These are phyloP conservation scores for Xanthia togata DNA, from an alignment of 2,888 invertebrate genomes.

Conservation along the genomic window DNA sequence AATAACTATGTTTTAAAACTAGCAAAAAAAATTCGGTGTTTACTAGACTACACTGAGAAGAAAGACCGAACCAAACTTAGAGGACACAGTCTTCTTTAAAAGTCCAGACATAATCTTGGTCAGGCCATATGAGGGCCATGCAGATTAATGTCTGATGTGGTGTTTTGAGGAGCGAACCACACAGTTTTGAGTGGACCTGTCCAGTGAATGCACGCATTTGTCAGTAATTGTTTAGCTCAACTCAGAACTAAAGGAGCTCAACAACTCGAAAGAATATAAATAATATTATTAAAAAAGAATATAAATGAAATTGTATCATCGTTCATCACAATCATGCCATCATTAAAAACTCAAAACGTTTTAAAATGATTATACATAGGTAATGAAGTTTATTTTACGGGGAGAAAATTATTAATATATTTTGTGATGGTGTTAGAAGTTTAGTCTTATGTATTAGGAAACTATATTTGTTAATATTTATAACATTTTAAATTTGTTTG, in stretches of 20 bases:
- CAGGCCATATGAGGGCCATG: not conserved
- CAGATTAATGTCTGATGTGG: not conserved
- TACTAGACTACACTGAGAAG: not conserved
- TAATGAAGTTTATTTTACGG: not conserved
- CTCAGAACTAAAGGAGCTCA: not conserved
- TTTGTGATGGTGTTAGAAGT: not conserved
- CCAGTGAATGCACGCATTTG: not conserved
- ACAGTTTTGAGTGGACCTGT: no score
- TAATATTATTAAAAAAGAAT: not conserved
- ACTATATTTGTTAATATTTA: not conserved
- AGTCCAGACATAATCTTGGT: not conserved
- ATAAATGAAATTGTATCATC: not conserved
- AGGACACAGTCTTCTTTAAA: not conserved
- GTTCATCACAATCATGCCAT: not conserved
- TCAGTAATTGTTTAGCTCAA: not conserved
- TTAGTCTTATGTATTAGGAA: not conserved
- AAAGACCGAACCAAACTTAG: not conserved
- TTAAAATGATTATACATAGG: not conserved
- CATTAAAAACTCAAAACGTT: not conserved
- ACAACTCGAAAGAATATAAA: not conserved
- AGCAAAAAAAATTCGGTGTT: not conserved
- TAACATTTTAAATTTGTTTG: not conserved
- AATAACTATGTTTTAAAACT: not conserved
- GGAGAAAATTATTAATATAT: not conserved
- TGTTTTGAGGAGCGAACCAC: not conserved